These are phyloP conservation scores for Drosophila tani DNA, from an alignment of 1,140 invertebrate genomes.

Conservation along the genomic window DNA sequence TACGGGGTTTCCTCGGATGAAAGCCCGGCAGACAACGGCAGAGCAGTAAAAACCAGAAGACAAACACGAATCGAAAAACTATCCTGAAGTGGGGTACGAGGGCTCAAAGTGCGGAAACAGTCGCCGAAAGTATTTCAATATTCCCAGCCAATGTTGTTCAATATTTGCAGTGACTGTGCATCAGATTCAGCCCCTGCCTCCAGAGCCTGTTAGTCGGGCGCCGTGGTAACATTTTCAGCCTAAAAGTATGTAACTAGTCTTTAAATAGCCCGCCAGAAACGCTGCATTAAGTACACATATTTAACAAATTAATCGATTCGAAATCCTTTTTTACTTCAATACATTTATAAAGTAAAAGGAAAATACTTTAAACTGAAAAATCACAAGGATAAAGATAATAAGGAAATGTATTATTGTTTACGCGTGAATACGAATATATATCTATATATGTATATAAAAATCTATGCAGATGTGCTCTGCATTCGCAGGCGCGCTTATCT, in stretches of 20 bases:
- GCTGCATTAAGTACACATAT: neutral
- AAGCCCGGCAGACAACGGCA: slow-evolving; percentile 30
- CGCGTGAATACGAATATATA: too few species aligned
- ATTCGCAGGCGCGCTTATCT: too few species aligned
- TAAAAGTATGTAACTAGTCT: slow-evolving; percentile 28
- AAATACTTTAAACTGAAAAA: too few species aligned
- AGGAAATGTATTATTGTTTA: too few species aligned
- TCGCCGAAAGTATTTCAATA: slow-evolving; percentile 68
- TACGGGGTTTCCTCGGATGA: slow-evolving; percentile 1
- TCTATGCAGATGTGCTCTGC: too few species aligned
- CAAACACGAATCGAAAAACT: slow-evolving; percentile 52
- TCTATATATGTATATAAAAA: too few species aligned
- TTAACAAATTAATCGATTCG: too few species aligned
- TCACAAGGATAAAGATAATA: too few species aligned
- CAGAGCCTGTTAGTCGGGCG: neutral
- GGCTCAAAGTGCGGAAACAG: slow-evolving; percentile 25
- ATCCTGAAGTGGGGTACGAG: neutral
- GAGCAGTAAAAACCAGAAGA: slow-evolving; percentile 50
- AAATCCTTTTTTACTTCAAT: too few species aligned
- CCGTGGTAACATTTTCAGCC: slow-evolving; percentile 2
- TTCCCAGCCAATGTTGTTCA: slow-evolving; percentile 70
- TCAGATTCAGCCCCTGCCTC: slow-evolving; percentile 4
- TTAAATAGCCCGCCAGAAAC: slow-evolving; percentile 1
- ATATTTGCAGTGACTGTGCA: slow-evolving; percentile 59
- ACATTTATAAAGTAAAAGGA: too few species aligned